Evolutionary conservation across 2,113 vertebrate species (phyloP).

Genomic region (Mesoclemmys tuberculata): DNA sequence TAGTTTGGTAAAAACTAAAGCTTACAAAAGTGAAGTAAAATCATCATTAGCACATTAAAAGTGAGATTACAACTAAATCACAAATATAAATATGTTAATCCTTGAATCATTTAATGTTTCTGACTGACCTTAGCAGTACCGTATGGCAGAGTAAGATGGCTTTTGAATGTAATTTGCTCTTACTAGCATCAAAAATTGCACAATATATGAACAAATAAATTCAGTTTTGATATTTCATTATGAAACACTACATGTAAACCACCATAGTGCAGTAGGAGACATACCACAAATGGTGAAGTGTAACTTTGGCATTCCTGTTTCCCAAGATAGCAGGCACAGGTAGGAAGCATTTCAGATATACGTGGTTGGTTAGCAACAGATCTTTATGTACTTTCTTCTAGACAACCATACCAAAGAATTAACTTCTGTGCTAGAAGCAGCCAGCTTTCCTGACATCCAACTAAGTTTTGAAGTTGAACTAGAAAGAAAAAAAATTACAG

Average conservation of each 20-base stretch:
- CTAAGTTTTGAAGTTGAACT: neutral
- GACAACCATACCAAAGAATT: neutral
- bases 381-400: fast-evolving
- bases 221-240: conserved; percentile 11
- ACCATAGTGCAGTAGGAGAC: neutral
- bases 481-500: neutral
- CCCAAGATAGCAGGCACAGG: neutral
- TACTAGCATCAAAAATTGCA: conserved; percentile 13
- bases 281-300: neutral
- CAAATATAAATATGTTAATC: conserved; percentile 10
- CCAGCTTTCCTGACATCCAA: neutral
- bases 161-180: conserved; percentile 38
- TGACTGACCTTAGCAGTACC: neutral
- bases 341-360: neutral
- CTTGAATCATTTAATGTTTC: conserved; percentile 1
- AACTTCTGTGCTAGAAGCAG: neutral
- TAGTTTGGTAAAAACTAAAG: conserved; percentile 31
- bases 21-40: conserved; percentile 39
- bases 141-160: neutral
- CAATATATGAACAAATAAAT: neutral
- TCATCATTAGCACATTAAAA: conserved; percentile 44
- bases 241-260: neutral
- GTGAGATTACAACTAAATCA: conserved; percentile 35
- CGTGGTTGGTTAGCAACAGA: fast-evolving
- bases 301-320: conserved; percentile 51